Percentiles rank a stretch among this genome's conserved stretches.
These are phyloP conservation scores for Epinephelus lanceolatus DNA, from an alignment of 2,113 vertebrate species.

Conservation along the genomic window DNA sequence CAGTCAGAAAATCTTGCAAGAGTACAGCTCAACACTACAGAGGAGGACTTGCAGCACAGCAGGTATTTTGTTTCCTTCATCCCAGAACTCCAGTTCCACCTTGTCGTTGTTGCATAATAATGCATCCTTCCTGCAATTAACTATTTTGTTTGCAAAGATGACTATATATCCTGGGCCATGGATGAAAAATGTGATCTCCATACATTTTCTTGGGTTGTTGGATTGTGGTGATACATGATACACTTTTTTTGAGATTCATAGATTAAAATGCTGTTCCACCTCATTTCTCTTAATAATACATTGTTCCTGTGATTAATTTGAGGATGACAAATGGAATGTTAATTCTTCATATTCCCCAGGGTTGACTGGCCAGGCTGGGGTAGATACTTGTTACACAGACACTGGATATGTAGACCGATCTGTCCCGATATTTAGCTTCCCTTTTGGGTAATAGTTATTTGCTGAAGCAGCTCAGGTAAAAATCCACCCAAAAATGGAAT, in stretches of 20 bases:
- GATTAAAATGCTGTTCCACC: slow-evolving; percentile 22
- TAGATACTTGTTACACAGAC: slow-evolving; percentile 13
- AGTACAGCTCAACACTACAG: slow-evolving; percentile 41
- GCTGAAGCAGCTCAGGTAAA: slow-evolving; percentile 23
- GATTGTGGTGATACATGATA: slow-evolving; percentile 47
- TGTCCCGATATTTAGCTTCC: not conserved
- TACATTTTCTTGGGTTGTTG: slow-evolving; percentile 8
- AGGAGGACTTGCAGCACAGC: slow-evolving; percentile 15
- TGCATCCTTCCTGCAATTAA: slow-evolving; percentile 60
- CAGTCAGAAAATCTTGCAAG: slow-evolving; percentile 50
- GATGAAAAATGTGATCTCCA: slow-evolving; percentile 43
- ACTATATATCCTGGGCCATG: slow-evolving; percentile 39
- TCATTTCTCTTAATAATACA: slow-evolving; percentile 48
- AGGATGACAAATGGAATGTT: slow-evolving; percentile 51
- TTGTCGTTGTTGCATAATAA: slow-evolving; percentile 25
- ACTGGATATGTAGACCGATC: slow-evolving; percentile 1
- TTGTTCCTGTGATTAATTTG: slow-evolving; percentile 68
- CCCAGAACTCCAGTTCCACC: slow-evolving; percentile 33
- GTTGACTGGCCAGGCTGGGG: not conserved
- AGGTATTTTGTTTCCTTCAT: slow-evolving; percentile 46
- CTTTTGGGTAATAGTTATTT: slow-evolving; percentile 17
- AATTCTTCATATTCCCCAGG: slow-evolving; percentile 29
- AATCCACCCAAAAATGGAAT: slow-evolving; percentile 10
- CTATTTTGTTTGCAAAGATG: slow-evolving; percentile 61
- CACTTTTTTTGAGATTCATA: slow-evolving; percentile 5